phyloP scores from a whole-genome alignment of 2,113 vertebrate species.

The Cacatua alba region DNA sequence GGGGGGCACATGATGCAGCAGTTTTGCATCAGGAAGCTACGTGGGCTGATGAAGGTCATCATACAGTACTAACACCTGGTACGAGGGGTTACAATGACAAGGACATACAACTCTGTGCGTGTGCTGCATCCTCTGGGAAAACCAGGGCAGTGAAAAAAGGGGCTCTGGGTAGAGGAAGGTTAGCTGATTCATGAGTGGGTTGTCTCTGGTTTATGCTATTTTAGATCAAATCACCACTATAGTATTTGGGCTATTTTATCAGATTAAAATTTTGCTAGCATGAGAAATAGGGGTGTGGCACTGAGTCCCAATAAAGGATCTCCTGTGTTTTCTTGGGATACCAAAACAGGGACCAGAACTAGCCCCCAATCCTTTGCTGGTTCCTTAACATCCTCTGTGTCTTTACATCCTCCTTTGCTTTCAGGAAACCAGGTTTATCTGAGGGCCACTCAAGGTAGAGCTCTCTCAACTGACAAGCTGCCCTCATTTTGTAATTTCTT shows the following conservation, averaged over 20 bases:
- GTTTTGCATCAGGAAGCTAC: neutral
- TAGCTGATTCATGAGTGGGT: neutral
- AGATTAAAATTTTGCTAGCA: neutral
- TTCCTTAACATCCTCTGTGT: neutral
- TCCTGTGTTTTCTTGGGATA: neutral
- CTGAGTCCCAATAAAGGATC: neutral
- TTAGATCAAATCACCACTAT: neutral
- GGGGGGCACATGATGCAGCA: neutral
- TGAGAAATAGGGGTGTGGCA: neutral
- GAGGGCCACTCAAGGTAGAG: neutral
- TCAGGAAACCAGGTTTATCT: neutral
- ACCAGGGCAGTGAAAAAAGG: neutral
- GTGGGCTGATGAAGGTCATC: fast-evolving
- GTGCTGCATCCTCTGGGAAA: neutral
- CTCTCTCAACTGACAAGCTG: neutral
- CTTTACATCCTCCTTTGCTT: neutral
- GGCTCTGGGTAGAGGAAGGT: neutral
- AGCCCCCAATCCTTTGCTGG: fast-evolving
- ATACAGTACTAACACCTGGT: neutral
- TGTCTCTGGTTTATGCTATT: neutral
- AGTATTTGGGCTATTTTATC: neutral
- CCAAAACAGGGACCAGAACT: neutral
- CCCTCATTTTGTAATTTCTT: neutral
- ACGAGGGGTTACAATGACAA: neutral
- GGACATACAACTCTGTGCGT: neutral